A percentile compares a stretch with the other conserved stretches of the same genome.
phyloP scores from a whole-genome alignment of 2,888 invertebrate species.

The Danaus chrysippus region DNA sequence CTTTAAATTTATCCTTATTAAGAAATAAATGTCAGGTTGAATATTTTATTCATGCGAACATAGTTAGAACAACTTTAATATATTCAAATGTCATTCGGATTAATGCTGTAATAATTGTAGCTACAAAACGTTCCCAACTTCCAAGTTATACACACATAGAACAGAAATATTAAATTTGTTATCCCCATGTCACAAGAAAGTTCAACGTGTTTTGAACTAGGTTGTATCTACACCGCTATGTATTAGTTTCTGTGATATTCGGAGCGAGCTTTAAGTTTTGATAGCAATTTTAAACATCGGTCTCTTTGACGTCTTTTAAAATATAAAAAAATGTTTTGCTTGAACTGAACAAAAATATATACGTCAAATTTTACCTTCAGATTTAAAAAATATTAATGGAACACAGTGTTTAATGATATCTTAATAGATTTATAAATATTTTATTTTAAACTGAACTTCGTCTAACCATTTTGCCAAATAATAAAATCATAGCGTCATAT shows the following conservation, averaged over 20 bases:
- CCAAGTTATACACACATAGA: conserved; percentile 39
- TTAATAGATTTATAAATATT: too few relatives aligned
- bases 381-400: too few relatives aligned
- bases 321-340: neutral
- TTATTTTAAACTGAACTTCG: too few relatives aligned
- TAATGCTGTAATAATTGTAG: neutral
- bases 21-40: too few relatives aligned
- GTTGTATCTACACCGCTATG: conserved; percentile 55
- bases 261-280: conserved; percentile 46
- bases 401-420: too few relatives aligned
- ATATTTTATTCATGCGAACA: too few relatives aligned
- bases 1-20: too few relatives aligned
- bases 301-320: conserved; percentile 35
- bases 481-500: too few relatives aligned
- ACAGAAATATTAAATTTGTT: conserved; percentile 64
- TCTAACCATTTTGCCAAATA: too few relatives aligned
- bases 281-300: conserved; percentile 48
- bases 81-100: neutral
- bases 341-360: too few relatives aligned
- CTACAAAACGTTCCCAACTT: conserved; percentile 37
- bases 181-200: conserved; percentile 63
- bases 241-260: conserved; percentile 65
- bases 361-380: too few relatives aligned
- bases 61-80: neutral
- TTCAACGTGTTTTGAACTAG: conserved; percentile 56